These are phyloP conservation scores for Teleopsis dalmanni DNA, from an alignment of 1,140 invertebrate genomes.

Conservation along the genomic window DNA sequence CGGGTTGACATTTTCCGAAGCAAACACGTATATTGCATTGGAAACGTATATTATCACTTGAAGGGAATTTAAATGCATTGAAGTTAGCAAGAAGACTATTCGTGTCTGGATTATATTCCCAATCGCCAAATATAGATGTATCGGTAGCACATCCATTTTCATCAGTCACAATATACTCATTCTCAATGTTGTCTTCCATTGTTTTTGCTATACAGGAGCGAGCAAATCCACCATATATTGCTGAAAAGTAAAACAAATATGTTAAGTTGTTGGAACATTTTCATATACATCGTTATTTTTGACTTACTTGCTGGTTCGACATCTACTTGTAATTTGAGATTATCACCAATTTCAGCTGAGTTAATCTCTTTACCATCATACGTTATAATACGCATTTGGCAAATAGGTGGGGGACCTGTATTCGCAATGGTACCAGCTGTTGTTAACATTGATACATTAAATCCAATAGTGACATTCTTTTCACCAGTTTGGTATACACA, in stretches of 20 bases:
- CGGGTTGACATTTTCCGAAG: constrained; percentile 90
- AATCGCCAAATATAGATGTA: constrained; percentile 86
- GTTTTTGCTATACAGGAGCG: constrained; percentile 88
- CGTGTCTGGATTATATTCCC: constrained; percentile 77
- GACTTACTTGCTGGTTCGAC: constrained; percentile 81
- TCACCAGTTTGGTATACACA: constrained; percentile 91
- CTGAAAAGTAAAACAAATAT: constrained; percentile 46
- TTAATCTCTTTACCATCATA: constrained; percentile 79
- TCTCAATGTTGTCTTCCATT: constrained; percentile 79
- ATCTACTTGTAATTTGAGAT: constrained; percentile 82
- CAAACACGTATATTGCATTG: constrained; percentile 93
- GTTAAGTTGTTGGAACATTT: background rate
- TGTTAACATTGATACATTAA: constrained; percentile 91
- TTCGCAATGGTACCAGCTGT: constrained; percentile 92
- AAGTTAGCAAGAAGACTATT: constrained; percentile 78
- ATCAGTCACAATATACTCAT: constrained; percentile 87
- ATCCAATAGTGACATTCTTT: constrained; percentile 85
- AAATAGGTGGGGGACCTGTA: constrained; percentile 86
- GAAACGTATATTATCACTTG: constrained; percentile 89
- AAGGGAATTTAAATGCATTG: constrained; percentile 94
- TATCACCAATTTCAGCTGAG: constrained; percentile 87
- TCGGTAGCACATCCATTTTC: constrained; percentile 90
- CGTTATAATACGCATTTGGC: constrained; percentile 85
- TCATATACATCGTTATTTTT: background rate
- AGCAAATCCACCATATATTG: constrained; percentile 90